Evolutionary conservation across 1,140 invertebrate species (phyloP).

Genomic region (Homalodisca vitripennis): DNA sequence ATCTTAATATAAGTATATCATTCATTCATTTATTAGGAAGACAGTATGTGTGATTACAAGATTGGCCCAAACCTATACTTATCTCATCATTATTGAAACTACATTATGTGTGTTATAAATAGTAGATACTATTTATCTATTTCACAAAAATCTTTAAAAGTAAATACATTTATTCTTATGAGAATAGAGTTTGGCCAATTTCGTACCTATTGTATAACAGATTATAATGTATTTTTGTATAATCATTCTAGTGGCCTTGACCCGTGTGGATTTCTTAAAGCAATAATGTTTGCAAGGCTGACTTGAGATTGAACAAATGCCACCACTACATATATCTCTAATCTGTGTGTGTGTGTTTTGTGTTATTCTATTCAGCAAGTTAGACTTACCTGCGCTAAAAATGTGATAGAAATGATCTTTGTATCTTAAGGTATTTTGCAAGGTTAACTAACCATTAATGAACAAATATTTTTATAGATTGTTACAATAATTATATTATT

Average conservation of each 20-base stretch:
- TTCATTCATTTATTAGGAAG: no score
- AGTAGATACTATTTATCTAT: no score
- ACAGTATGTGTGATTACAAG: background rate
- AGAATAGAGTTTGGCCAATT: no score
- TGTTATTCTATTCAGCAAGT: background rate
- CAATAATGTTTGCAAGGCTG: slow-evolving; percentile 15
- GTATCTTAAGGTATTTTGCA: slow-evolving; percentile 1
- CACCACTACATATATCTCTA: background rate
- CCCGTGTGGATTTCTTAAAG: slow-evolving; percentile 11
- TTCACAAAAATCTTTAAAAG: no score
- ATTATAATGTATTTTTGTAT: background rate
- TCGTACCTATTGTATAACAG: no score
- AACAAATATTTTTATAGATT: slow-evolving; percentile 15
- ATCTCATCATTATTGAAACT: background rate
- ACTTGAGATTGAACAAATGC: slow-evolving; percentile 11
- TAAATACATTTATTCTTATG: no score
- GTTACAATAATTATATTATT: slow-evolving; percentile 9
- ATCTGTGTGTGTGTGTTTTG: background rate
- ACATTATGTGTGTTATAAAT: background rate
- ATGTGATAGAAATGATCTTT: slow-evolving; percentile 26
- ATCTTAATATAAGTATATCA: background rate
- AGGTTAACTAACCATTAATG: slow-evolving; percentile 13
- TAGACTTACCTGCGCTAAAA: slow-evolving; percentile 5
- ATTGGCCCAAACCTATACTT: background rate
- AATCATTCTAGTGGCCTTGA: slow-evolving; percentile 21